Percentiles rank a stretch among this genome's conserved stretches.
These are phyloP conservation scores for Lasioglossum lativentre DNA, from an alignment of 2,888 invertebrate species.

Conservation along the genomic window DNA sequence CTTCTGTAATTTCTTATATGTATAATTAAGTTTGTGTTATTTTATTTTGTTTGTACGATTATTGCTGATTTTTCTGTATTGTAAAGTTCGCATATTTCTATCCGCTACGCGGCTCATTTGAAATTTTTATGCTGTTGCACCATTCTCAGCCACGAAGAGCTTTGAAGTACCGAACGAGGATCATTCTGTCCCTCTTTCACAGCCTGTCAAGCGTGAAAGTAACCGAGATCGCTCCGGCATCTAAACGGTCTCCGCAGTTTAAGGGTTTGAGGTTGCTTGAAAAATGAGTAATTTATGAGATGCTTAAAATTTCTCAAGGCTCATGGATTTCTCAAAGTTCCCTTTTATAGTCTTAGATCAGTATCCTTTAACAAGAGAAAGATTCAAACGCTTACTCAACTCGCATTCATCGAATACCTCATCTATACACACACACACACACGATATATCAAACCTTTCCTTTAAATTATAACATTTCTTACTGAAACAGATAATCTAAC, in stretches of 20 bases:
- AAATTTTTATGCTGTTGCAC: neutral
- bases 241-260: neutral
- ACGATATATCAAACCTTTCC: neutral
- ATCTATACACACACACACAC: neutral
- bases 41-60: too few relatives aligned
- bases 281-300: neutral
- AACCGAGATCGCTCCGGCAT: neutral
- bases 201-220: constrained; percentile 11
- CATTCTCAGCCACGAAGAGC: neutral
- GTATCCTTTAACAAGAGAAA: neutral
- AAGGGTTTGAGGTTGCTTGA: neutral
- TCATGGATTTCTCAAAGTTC: neutral
- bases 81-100: neutral
- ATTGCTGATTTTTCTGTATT: too few relatives aligned
- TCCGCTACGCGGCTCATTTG: neutral
- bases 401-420: neutral
- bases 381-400: neutral
- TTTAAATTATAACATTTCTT: neutral
- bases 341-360: neutral
- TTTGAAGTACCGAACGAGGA: constrained; percentile 15
- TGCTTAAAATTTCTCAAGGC: neutral
- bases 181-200: constrained; percentile 7
- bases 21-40: too few relatives aligned
- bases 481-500: neutral
- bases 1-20: too few relatives aligned